Conservation (phyloP, 2,797 vertebrate genomes). For the Agapornis canus region DNA sequence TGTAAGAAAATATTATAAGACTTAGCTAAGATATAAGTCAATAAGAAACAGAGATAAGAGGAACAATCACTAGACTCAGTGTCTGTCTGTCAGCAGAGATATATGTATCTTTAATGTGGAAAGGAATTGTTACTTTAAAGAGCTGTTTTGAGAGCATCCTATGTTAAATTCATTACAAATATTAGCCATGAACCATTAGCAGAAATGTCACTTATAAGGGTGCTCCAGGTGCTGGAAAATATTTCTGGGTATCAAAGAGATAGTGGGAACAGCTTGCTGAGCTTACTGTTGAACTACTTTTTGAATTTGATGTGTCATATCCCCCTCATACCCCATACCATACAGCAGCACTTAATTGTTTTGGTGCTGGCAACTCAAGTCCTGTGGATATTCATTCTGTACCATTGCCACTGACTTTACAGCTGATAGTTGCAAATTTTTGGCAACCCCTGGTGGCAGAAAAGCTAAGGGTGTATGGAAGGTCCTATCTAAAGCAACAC, state of each 20-base stretch:
- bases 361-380: neutral
- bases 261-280: neutral
- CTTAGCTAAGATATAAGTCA: neutral
- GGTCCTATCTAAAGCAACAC: neutral
- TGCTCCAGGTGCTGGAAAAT: neutral
- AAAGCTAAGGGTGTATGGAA: neutral
- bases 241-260: neutral
- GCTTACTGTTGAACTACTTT: neutral
- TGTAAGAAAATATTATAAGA: neutral
- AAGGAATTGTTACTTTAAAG: neutral
- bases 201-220: neutral
- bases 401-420: neutral
- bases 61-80: neutral
- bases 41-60: neutral
- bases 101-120: accelerated
- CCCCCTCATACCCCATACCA: accelerated
- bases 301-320: neutral
- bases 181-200: neutral
- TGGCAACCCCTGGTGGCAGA: neutral
- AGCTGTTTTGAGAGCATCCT: neutral
- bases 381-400: neutral
- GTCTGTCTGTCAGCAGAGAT: neutral
- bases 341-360: neutral
- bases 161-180: neutral
- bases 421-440: neutral